These are phyloP conservation scores for Sebastes baramenuke DNA, from an alignment of 2,797 vertebrate genomes.

Conservation along the genomic window DNA sequence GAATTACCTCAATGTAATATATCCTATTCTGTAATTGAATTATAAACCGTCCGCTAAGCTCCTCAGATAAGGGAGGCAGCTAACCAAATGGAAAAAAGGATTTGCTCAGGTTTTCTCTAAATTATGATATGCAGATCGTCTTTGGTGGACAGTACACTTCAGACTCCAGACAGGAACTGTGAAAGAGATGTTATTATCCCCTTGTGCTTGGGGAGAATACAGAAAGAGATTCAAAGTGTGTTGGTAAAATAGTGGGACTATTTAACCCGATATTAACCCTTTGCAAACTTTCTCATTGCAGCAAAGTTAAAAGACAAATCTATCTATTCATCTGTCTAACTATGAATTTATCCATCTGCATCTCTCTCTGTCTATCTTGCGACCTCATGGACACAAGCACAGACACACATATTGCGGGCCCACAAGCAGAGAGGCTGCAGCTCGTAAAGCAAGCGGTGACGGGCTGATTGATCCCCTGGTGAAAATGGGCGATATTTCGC, in stretches of 20 bases:
- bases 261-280: slow-evolving; percentile 41
- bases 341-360: slow-evolving; percentile 16
- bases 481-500: slow-evolving; percentile 85
- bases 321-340: background rate
- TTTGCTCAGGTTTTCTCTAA: slow-evolving; percentile 70
- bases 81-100: slow-evolving; percentile 61
- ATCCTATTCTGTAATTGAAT: slow-evolving; percentile 69
- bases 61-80: slow-evolving; percentile 63
- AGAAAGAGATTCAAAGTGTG: background rate
- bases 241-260: background rate
- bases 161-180: slow-evolving; percentile 40
- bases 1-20: slow-evolving; percentile 63
- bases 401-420: slow-evolving; percentile 27
- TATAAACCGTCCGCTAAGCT: slow-evolving; percentile 61
- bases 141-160: slow-evolving; percentile 45
- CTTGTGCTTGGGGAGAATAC: slow-evolving; percentile 17
- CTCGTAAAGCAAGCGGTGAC: slow-evolving; percentile 80
- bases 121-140: slow-evolving; percentile 63
- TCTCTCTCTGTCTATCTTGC: background rate
- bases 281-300: slow-evolving; percentile 2
- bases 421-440: slow-evolving; percentile 64
- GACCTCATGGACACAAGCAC: slow-evolving; percentile 8
- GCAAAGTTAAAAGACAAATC: slow-evolving; percentile 1
- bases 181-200: slow-evolving; percentile 27
- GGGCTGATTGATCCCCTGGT: slow-evolving; percentile 84